phyloP scores from a whole-genome alignment of 2,888 invertebrate genomes.

The Trissonchulus latispiculum region DNA sequence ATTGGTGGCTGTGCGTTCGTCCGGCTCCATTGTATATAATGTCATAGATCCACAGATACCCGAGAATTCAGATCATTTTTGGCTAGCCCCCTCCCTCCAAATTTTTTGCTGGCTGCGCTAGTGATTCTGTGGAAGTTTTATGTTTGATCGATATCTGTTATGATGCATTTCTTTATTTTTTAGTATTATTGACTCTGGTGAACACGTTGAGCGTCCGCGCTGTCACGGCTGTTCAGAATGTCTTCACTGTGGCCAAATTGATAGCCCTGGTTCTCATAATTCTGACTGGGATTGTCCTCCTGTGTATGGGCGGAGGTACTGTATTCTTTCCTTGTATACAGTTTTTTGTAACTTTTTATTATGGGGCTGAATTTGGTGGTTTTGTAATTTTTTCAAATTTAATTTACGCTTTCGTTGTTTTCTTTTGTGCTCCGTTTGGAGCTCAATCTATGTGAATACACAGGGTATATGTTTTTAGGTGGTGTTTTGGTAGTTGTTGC shows the following conservation, averaged over 20 bases:
- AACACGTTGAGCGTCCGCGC: constrained; percentile 95
- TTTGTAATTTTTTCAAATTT: too few species aligned
- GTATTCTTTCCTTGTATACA: neutral
- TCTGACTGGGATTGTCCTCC: constrained; percentile 73
- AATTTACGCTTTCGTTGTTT: too few species aligned
- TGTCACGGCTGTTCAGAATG: constrained; percentile 88
- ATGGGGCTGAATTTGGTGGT: too few species aligned
- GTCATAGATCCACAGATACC: too few species aligned
- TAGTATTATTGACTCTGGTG: constrained; percentile 83
- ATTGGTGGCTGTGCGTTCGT: too few species aligned
- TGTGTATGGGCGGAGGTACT: constrained; percentile 64
- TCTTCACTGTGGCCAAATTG: constrained; percentile 92
- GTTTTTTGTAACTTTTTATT: neutral
- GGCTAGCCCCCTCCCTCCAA: too few species aligned
- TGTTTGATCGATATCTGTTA: neutral
- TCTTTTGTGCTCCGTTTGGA: too few species aligned
- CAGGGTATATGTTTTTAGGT: too few species aligned
- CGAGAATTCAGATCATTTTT: too few species aligned
- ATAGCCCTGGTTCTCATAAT: constrained; percentile 84
- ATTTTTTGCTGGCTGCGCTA: neutral
- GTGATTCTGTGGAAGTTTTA: neutral
- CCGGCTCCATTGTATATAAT: too few species aligned
- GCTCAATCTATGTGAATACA: too few species aligned
- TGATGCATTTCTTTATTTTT: constrained; percentile 28
- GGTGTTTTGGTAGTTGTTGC: too few species aligned